Conservation (phyloP, 1,140 invertebrate genomes). For the Aphelenchoides besseyi region DNA sequence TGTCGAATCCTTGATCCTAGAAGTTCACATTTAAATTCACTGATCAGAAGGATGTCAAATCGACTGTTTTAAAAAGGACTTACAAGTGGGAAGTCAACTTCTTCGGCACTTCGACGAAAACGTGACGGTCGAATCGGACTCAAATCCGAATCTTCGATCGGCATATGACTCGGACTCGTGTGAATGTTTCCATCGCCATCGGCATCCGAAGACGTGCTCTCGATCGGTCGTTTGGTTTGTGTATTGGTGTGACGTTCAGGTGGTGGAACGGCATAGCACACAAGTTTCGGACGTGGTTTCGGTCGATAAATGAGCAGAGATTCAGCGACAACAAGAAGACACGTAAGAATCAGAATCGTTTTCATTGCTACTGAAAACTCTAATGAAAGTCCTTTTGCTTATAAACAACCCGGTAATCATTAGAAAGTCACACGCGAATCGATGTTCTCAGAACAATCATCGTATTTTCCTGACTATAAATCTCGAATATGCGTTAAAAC, state of each 20-base stretch:
- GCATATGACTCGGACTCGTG: neutral
- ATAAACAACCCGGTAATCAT: too few species aligned
- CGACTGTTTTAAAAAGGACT: too few species aligned
- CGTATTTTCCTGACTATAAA: too few species aligned
- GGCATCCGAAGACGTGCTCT: neutral
- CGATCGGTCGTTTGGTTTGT: neutral
- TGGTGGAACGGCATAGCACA: slow-evolving; percentile 9
- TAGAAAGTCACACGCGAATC: too few species aligned
- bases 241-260: neutral
- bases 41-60: too few species aligned
- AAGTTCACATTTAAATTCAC: too few species aligned
- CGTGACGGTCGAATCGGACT: neutral
- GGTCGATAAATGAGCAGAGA: neutral
- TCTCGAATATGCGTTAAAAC: too few species aligned
- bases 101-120: neutral
- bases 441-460: too few species aligned
- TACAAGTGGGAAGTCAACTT: too few species aligned
- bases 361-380: neutral
- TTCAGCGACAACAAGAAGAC: neutral
- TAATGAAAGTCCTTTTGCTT: too few species aligned
- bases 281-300: neutral
- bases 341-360: neutral
- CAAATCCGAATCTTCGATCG: neutral
- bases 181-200: neutral
- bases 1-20: slow-evolving; percentile 4